Evolutionary conservation across 53 echinoderm and acorn worm genomes (phyloP).

Genomic region (Mesocentrotus franciscanus): DNA sequence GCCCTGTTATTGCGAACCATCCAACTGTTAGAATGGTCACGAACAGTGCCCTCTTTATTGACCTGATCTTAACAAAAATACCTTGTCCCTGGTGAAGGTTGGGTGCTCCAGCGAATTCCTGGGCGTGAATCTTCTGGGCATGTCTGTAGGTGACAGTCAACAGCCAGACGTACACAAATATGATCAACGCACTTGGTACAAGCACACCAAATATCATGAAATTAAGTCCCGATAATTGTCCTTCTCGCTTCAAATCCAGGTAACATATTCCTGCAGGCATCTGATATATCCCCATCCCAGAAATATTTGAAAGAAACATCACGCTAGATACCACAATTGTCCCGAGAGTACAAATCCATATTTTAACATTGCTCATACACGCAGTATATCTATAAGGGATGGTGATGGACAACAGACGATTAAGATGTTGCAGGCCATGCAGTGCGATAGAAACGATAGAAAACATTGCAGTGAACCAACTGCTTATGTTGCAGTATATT

Average conservation of each 20-base stretch:
- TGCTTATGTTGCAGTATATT: not conserved
- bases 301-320: not conserved
- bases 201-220: not conserved
- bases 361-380: not conserved
- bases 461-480: not conserved
- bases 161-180: not conserved
- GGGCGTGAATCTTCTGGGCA: slow-evolving; percentile 3
- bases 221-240: not conserved
- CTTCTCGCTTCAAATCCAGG: not conserved
- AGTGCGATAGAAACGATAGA: not conserved
- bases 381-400: not conserved
- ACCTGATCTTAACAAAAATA: not conserved
- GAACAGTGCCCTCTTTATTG: not conserved
- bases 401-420: not conserved
- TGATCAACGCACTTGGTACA: not conserved
- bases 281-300: not conserved
- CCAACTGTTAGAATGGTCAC: not conserved
- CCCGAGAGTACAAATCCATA: not conserved
- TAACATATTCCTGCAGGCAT: slow-evolving; percentile 1
- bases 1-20: not conserved
- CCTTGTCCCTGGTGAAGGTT: not conserved
- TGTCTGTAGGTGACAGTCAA: not conserved
- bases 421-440: not conserved
- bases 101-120: not conserved
- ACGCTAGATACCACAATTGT: not conserved